Evolutionary conservation across 2,113 vertebrate genomes (phyloP).

Genomic region (Rynchops niger): DNA sequence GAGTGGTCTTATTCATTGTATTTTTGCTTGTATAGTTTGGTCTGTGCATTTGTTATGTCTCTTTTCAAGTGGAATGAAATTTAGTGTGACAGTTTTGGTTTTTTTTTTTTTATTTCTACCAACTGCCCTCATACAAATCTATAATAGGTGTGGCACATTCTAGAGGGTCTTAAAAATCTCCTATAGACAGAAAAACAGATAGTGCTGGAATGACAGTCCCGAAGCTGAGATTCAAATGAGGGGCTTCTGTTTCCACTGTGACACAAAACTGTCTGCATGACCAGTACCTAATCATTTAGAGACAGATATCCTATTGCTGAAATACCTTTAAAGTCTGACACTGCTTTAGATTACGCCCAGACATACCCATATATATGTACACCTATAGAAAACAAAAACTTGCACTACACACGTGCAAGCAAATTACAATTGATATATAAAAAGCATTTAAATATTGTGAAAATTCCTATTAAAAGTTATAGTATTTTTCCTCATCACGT

Average conservation of each 20-base stretch:
- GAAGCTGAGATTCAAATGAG: neutral
- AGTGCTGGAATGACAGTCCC: neutral
- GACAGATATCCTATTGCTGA: neutral
- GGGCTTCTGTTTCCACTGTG: neutral
- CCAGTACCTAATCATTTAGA: neutral
- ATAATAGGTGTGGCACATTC: neutral
- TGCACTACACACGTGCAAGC: fast-evolving
- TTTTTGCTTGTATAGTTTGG: neutral
- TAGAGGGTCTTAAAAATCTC: neutral
- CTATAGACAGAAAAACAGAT: neutral
- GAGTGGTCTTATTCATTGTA: neutral
- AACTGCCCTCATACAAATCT: neutral
- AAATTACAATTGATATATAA: neutral
- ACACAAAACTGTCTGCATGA: neutral
- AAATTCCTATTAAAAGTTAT: neutral
- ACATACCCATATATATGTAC: neutral
- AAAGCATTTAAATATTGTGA: neutral
- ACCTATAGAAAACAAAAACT: neutral
- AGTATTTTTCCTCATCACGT: neutral
- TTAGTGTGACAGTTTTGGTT: fast-evolving
- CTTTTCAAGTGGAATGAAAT: neutral
- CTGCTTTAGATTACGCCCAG: neutral
- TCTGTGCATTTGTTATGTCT: neutral
- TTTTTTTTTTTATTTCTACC: neutral
- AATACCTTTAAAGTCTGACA: neutral